These are phyloP conservation scores for Masticophis lateralis DNA, from an alignment of 2,797 vertebrate species.

Conservation along the genomic window DNA sequence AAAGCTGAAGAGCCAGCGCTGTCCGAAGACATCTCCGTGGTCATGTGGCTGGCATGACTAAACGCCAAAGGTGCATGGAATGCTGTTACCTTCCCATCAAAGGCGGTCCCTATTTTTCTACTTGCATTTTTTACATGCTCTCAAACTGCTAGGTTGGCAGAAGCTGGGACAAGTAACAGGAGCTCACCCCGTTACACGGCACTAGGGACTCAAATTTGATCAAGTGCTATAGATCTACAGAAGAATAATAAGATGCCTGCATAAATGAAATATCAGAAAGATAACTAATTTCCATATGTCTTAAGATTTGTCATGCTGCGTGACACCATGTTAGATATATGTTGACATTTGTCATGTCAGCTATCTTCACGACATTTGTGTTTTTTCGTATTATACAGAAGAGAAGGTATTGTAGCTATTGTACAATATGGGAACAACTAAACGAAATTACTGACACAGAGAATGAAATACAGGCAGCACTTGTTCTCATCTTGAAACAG, in stretches of 20 bases:
- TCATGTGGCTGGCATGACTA: too few species aligned
- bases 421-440: constrained; percentile 16
- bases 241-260: neutral
- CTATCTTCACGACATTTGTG: neutral
- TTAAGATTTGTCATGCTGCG: neutral
- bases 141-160: too few species aligned
- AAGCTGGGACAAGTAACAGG: too few species aligned
- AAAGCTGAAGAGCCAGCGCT: too few species aligned
- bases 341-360: constrained; percentile 2
- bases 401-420: neutral
- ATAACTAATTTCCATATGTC: accelerated
- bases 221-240: neutral
- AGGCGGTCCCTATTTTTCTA: too few species aligned
- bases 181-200: too few species aligned
- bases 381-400: neutral
- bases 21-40: too few species aligned
- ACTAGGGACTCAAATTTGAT: too few species aligned
- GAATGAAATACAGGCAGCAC: neutral
- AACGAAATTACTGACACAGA: constrained; percentile 10
- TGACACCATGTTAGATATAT: neutral
- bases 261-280: neutral
- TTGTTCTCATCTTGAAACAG: neutral
- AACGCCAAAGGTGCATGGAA: too few species aligned
- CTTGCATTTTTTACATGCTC: too few species aligned
- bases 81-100: too few species aligned